Percentiles rank a stretch among this genome's conserved stretches.
These are phyloP conservation scores for Harpagus bidentatus DNA, from an alignment of 2,113 vertebrate genomes.

Conservation along the genomic window DNA sequence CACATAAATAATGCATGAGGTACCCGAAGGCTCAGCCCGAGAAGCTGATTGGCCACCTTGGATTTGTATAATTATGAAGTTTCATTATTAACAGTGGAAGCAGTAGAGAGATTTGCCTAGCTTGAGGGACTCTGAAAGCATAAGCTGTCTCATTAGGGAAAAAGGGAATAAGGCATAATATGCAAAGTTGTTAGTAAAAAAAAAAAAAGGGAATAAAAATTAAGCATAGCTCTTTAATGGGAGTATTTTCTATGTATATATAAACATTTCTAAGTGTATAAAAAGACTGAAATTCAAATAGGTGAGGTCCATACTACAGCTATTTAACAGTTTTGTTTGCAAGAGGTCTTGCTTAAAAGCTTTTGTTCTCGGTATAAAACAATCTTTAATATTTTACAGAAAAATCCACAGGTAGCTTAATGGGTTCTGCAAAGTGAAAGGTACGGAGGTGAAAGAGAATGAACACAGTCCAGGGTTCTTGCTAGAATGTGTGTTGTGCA, in stretches of 20 bases:
- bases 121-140: conserved; percentile 85
- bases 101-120: conserved; percentile 80
- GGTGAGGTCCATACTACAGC: not conserved
- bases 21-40: conserved; percentile 80
- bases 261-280: conserved; percentile 45
- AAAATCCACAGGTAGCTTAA: conserved; percentile 83
- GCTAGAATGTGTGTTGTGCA: conserved; percentile 84
- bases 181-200: conserved; percentile 80
- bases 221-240: conserved; percentile 60
- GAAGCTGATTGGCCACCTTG: conserved; percentile 85
- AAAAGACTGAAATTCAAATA: conserved; percentile 43
- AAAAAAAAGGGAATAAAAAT: conserved; percentile 54
- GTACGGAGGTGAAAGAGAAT: conserved; percentile 74
- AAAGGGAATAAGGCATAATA: conserved; percentile 80
- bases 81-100: conserved; percentile 86
- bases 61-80: conserved; percentile 87
- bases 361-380: conserved; percentile 68
- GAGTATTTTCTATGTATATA: not conserved
- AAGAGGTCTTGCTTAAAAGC: conserved; percentile 58
- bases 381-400: conserved; percentile 77
- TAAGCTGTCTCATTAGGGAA: conserved; percentile 85
- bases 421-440: conserved; percentile 72
- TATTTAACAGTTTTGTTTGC: conserved; percentile 53
- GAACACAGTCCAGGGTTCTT: conserved; percentile 80
- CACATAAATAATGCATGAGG: conserved; percentile 80